phyloP scores from a whole-genome alignment of 1,140 invertebrate genomes.

The Gerris buenoi region DNA sequence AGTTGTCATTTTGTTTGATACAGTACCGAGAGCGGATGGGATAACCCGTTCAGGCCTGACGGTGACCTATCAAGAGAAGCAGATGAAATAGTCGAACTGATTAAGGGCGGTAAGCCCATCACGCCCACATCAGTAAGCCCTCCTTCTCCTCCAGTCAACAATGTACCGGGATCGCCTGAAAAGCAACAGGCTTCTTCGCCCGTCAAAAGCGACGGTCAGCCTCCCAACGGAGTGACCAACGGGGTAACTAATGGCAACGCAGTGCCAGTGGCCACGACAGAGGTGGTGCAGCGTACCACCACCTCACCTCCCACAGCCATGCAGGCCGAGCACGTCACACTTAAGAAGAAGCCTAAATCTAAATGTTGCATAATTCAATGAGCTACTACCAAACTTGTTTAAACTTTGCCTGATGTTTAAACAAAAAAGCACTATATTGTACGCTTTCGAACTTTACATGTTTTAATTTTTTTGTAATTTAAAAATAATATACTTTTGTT shows the following conservation, averaged over 20 bases:
- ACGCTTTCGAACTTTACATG: too few species aligned
- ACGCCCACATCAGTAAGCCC: slow-evolving; percentile 41
- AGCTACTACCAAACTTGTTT: slow-evolving; percentile 3
- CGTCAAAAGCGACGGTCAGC: slow-evolving; percentile 27
- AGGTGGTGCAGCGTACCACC: slow-evolving; percentile 54
- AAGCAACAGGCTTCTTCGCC: slow-evolving; percentile 22
- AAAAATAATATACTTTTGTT: too few species aligned
- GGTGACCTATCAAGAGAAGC: slow-evolving; percentile 87
- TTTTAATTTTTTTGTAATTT: too few species aligned
- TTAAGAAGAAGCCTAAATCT: slow-evolving; percentile 82
- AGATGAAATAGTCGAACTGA: slow-evolving; percentile 87
- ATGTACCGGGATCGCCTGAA: slow-evolving; percentile 23
- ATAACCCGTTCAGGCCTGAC: slow-evolving; percentile 92
- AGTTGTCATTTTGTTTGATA: slow-evolving; percentile 36
- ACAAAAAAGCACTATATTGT: neutral
- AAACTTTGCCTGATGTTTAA: neutral
- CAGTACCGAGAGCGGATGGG: slow-evolving; percentile 87
- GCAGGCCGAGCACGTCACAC: slow-evolving; percentile 66
- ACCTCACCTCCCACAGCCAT: slow-evolving; percentile 51
- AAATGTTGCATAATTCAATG: slow-evolving; percentile 80
- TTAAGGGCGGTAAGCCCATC: slow-evolving; percentile 75
- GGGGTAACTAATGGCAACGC: slow-evolving; percentile 13
- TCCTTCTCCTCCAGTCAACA: slow-evolving; percentile 29
- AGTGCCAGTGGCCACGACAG: slow-evolving; percentile 40
- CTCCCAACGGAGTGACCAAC: slow-evolving; percentile 26